Percentiles rank a stretch among this genome's conserved stretches.
Conservation (phyloP, 2,888 invertebrate genomes). For the Nycteola revayana region DNA sequence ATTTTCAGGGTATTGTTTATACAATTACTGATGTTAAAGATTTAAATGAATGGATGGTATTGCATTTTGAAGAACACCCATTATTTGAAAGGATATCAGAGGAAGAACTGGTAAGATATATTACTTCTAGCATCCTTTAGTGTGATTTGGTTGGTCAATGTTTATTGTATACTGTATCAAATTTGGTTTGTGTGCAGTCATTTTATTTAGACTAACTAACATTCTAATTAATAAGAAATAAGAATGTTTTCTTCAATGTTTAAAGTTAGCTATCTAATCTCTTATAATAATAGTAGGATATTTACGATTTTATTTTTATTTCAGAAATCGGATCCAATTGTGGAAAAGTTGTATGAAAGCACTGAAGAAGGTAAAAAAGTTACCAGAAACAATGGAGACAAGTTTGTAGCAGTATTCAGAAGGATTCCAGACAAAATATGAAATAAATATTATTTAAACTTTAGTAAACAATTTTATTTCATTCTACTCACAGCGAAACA, state of each 20-base stretch:
- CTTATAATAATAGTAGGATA: no score
- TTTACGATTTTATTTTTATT: constrained; percentile 41
- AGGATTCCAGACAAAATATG: constrained; percentile 70
- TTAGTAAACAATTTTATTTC: constrained; percentile 7
- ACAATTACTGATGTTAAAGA: constrained; percentile 99
- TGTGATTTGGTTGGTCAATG: no score
- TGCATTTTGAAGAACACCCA: constrained; percentile 94
- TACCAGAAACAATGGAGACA: constrained; percentile 95
- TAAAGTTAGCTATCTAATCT: no score
- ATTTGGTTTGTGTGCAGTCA: no score
- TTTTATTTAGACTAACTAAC: no score
- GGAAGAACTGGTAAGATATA: constrained; percentile 86
- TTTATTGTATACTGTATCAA: no score
- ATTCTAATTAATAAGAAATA: no score
- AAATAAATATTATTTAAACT: constrained; percentile 16
- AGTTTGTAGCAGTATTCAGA: constrained; percentile 94
- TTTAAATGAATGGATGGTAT: constrained; percentile 98
- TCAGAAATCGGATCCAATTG: constrained; percentile 90
- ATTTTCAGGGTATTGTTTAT: constrained; percentile 91
- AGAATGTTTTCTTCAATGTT: no score
- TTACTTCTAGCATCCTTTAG: no score
- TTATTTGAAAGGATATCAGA: constrained; percentile 89
- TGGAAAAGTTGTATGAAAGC: constrained; percentile 94
- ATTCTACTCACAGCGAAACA: no score
- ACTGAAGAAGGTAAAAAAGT: constrained; percentile 99